phyloP scores from a whole-genome alignment of 2,113 vertebrate genomes.

The Chunga burmeisteri region DNA sequence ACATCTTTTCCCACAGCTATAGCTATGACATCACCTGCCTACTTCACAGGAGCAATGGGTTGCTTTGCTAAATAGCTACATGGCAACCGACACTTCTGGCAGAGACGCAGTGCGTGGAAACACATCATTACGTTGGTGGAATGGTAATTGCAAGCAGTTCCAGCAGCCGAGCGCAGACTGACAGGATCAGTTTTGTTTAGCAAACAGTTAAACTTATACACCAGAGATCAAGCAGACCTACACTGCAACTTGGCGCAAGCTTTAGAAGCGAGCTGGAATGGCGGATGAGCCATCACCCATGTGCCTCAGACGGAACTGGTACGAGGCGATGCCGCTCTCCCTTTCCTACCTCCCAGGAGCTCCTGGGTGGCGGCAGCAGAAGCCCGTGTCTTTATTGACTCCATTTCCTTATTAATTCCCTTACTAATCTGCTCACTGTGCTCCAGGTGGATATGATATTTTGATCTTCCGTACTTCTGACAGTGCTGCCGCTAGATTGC shows the following conservation, averaged over 20 bases:
- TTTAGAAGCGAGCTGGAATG: neutral
- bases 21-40: neutral
- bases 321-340: neutral
- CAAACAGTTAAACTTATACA: slow-evolving; percentile 18
- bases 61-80: neutral
- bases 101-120: neutral
- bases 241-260: neutral
- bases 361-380: neutral
- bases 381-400: neutral
- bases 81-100: neutral
- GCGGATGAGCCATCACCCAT: neutral
- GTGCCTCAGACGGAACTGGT: neutral
- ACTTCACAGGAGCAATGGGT: neutral
- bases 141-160: neutral
- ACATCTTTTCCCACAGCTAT: neutral
- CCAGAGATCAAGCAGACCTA: neutral
- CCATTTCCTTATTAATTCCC: slow-evolving; percentile 11
- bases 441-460: neutral
- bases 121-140: neutral
- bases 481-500: neutral
- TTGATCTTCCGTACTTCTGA: neutral
- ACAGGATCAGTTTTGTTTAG: slow-evolving; percentile 33
- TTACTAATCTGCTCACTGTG: neutral
- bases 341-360: neutral
- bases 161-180: neutral